Evolutionary conservation across 2,797 vertebrate genomes (phyloP).

Genomic region (Rhabdomys pumilio): DNA sequence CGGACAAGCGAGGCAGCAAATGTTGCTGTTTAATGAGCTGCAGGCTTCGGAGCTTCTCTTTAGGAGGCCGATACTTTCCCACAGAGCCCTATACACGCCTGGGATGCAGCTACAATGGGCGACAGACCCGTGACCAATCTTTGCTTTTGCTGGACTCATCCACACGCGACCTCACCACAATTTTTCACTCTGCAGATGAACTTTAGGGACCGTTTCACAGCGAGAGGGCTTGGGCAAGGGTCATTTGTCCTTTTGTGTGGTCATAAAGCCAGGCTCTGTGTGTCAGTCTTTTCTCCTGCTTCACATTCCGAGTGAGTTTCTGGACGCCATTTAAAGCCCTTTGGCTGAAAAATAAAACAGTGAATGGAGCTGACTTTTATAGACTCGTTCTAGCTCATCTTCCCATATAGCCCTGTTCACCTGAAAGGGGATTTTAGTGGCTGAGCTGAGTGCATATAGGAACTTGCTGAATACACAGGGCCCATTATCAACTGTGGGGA

Average conservation of each 20-base stretch:
- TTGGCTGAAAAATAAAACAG: constrained; percentile 97
- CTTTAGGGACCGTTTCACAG: constrained; percentile 92
- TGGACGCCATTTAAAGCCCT: constrained; percentile 94
- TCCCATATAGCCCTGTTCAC: constrained; percentile 92
- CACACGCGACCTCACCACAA: constrained; percentile 98
- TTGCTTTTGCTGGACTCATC: constrained; percentile 96
- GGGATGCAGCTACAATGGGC: constrained; percentile 92
- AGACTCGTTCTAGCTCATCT: constrained; percentile 97
- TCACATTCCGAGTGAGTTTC: constrained; percentile 93
- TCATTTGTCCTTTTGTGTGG: constrained; percentile 94
- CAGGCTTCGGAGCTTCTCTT: constrained; percentile 91
- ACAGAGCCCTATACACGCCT: constrained; percentile 93
- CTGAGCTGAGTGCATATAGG: constrained; percentile 90
- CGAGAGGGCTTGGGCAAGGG: constrained; percentile 91
- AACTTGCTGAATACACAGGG: constrained; percentile 89
- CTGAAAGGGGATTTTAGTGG: constrained; percentile 92
- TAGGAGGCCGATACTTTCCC: constrained; percentile 98
- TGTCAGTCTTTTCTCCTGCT: constrained; percentile 94
- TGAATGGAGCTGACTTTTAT: constrained; percentile 99
- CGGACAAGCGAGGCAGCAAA: constrained; percentile 93
- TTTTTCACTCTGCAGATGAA: constrained; percentile 98
- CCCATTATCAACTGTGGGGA: constrained; percentile 90
- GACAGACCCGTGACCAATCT: constrained; percentile 96
- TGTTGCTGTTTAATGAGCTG: constrained; percentile 93
- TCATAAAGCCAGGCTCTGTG: constrained; percentile 93